phyloP scores from a whole-genome alignment of 2,113 vertebrate genomes.

The Motacilla alba region DNA sequence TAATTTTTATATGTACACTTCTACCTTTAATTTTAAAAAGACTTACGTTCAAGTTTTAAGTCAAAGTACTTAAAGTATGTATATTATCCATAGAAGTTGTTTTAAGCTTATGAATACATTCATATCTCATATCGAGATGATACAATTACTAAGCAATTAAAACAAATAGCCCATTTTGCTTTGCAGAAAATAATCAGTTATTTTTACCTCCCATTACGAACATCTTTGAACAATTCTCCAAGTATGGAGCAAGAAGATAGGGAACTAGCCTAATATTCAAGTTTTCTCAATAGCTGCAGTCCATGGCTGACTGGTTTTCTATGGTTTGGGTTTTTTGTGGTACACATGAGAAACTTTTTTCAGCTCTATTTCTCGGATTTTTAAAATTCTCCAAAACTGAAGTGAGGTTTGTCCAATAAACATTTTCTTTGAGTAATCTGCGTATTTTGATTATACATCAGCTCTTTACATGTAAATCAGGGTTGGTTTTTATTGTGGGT shows the following conservation, averaged over 20 bases:
- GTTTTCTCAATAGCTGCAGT: conserved; percentile 75
- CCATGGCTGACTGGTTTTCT: conserved; percentile 78
- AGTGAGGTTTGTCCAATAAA: conserved; percentile 61
- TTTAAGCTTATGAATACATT: conserved; percentile 74
- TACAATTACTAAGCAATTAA: conserved; percentile 68
- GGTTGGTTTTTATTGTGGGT: neutral
- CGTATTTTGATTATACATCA: conserved; percentile 51
- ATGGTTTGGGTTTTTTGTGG: conserved; percentile 23
- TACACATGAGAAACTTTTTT: conserved; percentile 45
- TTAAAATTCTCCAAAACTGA: conserved; percentile 62
- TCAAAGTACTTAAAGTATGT: conserved; percentile 81
- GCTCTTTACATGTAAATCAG: conserved; percentile 55
- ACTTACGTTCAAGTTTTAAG: conserved; percentile 75
- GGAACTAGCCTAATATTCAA: neutral
- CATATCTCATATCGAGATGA: conserved; percentile 77
- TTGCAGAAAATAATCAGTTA: conserved; percentile 43
- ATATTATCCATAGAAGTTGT: conserved; percentile 82
- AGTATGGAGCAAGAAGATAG: neutral
- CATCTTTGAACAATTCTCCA: conserved; percentile 38
- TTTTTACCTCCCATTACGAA: conserved; percentile 43
- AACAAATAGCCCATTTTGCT: conserved; percentile 52
- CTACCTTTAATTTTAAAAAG: conserved; percentile 80
- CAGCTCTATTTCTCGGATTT: conserved; percentile 58
- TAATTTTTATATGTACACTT: conserved; percentile 80
- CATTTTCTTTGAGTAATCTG: conserved; percentile 68